Evolutionary conservation across 2,888 invertebrate species (phyloP).

Genomic region (Hirtodrosophila trivittata): DNA sequence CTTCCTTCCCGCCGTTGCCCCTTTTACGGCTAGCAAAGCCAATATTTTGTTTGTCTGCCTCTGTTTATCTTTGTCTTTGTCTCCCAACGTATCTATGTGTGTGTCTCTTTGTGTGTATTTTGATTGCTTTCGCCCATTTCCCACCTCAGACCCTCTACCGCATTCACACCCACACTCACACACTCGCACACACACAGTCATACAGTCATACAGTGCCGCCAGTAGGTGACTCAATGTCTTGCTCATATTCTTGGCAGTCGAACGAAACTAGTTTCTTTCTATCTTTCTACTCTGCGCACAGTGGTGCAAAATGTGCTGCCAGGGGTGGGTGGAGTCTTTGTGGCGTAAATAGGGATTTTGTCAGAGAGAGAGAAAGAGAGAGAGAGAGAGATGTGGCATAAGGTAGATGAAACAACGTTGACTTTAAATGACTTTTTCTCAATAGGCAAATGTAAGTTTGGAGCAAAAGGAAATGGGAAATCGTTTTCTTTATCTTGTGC

Average conservation of each 20-base stretch:
- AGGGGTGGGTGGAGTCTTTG: conserved; percentile 26
- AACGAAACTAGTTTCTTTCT: conserved; percentile 58
- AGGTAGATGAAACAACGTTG: no score
- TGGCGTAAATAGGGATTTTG: conserved; percentile 40
- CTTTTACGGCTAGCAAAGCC: conserved; percentile 57
- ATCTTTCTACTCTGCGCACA: conserved; percentile 6
- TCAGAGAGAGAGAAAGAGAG: conserved; percentile 16
- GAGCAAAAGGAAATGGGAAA: no score
- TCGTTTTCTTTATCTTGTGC: no score
- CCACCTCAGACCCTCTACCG: conserved; percentile 19
- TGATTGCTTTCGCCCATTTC: conserved; percentile 68
- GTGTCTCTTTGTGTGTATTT: conserved; percentile 50
- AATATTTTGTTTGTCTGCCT: conserved; percentile 75
- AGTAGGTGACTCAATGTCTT: conserved; percentile 76
- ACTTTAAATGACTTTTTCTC: no score
- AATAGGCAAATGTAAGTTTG: no score
- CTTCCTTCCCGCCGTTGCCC: conserved; percentile 1
- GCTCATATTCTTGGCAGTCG: conserved; percentile 64
- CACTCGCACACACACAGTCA: conserved; percentile 7
- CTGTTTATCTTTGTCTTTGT: conserved; percentile 70
- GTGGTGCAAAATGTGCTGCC: conserved; percentile 8
- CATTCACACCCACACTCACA: background rate
- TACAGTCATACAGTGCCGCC: conserved; percentile 22
- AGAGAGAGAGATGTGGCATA: no score
- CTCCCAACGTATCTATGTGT: conserved; percentile 20